Base-by-base conservation (phyloP, 2,888 invertebrate species). In the Ectobius pallidus region DNA sequence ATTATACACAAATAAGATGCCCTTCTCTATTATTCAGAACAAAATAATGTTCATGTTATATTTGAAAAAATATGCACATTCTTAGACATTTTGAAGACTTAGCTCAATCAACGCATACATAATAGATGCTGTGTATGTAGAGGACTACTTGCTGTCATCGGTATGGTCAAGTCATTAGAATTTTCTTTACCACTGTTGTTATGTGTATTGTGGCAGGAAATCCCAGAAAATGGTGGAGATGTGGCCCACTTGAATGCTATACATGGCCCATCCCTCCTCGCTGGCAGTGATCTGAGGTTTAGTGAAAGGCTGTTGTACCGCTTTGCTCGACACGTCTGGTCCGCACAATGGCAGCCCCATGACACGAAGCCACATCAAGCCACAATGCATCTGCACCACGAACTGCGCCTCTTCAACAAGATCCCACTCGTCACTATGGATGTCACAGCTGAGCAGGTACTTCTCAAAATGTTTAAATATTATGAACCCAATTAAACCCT, bases 201-300 rank as follows among this genome's bases (percentile, higher is more conserved):
- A n/a, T n/a, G n/a, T n/a, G n/a, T 34, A 11, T 34, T 34, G 34
- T 52, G 9, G 16, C 83, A 94, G 92, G 95, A 96, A 78, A 92
- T 96, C 46, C 94, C 95, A 0, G 96, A 96, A 81, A 96, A 96
- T 78, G 96, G 95, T 0, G 93, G 95, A 0, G 96, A 96, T 79
- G 86, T 92, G 1, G 91, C 92, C 0, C 96, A 96, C 80, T 85
- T 96, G 25, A 87, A 87, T 69, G 90, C 91, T 0, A 88, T 96
- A 0, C 96, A 96, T 78, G 88, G 88, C 0, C 86, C 89, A 0
- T 81, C 84, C 0, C 81, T 88, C 71, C 73, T 92, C 30, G 85
- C 85, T 71, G 86, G 89, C 25, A 80, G 83, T 70, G 79, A 81
- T 75, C 73, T 86, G 78, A 81, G 77, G 61, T 81, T 79, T 77